Percentiles rank a stretch among this genome's conserved stretches.
phyloP scores from a whole-genome alignment of 2,888 invertebrate genomes.

The Ametastegia equiseti region DNA sequence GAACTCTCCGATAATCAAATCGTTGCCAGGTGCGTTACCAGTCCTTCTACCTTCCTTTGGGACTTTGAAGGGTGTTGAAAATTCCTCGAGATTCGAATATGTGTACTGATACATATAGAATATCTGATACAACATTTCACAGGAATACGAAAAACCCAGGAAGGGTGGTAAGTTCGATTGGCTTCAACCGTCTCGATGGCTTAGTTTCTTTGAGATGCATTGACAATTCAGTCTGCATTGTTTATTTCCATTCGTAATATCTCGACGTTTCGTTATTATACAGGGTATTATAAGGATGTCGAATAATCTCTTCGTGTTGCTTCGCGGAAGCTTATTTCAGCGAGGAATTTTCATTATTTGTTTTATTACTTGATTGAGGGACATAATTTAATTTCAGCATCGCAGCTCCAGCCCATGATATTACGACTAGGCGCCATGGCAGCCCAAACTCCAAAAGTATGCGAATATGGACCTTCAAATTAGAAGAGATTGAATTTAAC shows the following conservation, averaged over 20 bases:
- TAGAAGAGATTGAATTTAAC: no score
- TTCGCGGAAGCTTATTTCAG: neutral
- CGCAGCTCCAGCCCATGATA: no score
- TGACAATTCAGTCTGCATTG: neutral
- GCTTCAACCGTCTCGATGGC: neutral
- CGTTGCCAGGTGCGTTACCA: constrained; percentile 2
- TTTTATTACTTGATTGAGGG: neutral
- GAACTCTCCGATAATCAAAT: constrained; percentile 18
- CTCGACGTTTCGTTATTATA: neutral
- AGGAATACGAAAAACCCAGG: neutral
- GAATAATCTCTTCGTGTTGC: neutral
- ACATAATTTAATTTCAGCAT: no score
- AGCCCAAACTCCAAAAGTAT: no score
- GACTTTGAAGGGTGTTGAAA: constrained; percentile 17
- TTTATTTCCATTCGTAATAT: neutral
- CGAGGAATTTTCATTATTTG: neutral
- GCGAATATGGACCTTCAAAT: no score
- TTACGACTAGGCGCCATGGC: no score
- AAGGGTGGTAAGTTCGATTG: neutral
- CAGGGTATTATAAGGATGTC: neutral
- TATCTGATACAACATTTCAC: neutral
- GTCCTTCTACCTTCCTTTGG: neutral
- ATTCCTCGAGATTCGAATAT: constrained; percentile 4
- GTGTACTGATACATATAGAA: neutral
- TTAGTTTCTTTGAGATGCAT: neutral